Percentiles rank a stretch among this genome's conserved stretches.
phyloP scores from a whole-genome alignment of 2,113 vertebrate genomes.

The Morone saxatilis region DNA sequence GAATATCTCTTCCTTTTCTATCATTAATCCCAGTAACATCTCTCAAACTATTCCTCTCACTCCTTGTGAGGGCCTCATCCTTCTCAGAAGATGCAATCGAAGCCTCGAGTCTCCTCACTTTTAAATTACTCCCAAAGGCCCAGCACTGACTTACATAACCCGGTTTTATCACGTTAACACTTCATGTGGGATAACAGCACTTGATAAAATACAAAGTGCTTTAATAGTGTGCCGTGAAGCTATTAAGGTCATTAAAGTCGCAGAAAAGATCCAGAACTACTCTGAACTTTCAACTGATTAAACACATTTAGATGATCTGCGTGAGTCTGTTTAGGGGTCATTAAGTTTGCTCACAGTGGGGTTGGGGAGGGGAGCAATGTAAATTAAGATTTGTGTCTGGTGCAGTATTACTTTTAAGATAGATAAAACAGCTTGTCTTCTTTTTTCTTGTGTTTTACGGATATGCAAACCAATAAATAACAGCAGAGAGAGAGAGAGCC shows the following conservation, averaged over 20 bases:
- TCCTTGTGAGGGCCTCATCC: constrained; percentile 35
- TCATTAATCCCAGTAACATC: constrained; percentile 25
- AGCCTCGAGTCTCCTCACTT: constrained; percentile 12
- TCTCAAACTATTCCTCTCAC: constrained; percentile 8
- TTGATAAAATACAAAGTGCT: neutral
- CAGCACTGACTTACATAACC: constrained; percentile 15
- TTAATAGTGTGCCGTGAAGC: constrained; percentile 15
- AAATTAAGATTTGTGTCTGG: constrained; percentile 11
- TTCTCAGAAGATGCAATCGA: constrained; percentile 49
- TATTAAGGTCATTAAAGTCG: constrained; percentile 36
- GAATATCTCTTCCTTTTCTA: constrained; percentile 27
- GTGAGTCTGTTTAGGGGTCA: constrained; percentile 27
- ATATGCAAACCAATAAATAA: neutral
- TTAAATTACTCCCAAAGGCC: constrained; percentile 29
- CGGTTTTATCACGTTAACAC: neutral
- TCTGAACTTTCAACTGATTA: constrained; percentile 19
- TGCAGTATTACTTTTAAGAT: constrained; percentile 24
- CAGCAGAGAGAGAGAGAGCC: neutral
- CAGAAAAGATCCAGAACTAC: neutral
- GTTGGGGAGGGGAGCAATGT: neutral
- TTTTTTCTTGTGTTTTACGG: neutral
- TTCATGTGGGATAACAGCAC: constrained; percentile 2
- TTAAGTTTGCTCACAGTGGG: constrained; percentile 22
- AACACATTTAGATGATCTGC: constrained; percentile 20
- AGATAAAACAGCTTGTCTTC: neutral